Percentiles rank a stretch among this genome's conserved stretches.
phyloP scores from a whole-genome alignment of 2,113 vertebrate species.

The Oreochromis aureus region DNA sequence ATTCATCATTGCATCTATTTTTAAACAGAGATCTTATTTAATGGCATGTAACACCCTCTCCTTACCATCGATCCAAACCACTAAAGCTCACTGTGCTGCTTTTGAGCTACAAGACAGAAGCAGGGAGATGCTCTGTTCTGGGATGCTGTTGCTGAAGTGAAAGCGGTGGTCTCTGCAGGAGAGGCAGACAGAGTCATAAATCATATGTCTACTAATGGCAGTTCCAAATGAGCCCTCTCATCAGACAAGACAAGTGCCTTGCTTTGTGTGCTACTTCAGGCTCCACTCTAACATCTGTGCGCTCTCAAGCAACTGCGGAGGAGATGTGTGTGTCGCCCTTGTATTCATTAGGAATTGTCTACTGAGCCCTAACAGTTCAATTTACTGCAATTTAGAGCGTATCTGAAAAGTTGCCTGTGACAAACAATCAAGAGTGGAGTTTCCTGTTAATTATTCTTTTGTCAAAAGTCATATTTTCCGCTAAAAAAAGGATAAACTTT shows the following conservation, averaged over 20 bases:
- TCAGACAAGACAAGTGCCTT: conserved; percentile 74
- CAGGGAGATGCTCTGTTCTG: neutral
- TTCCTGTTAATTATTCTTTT: neutral
- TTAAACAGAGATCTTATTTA: neutral
- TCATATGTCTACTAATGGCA: conserved; percentile 68
- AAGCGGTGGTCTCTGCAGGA: conserved; percentile 22
- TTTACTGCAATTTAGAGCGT: conserved; percentile 20
- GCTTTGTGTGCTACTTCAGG: conserved; percentile 65
- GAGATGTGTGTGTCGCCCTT: conserved; percentile 37
- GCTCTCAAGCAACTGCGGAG: conserved; percentile 42
- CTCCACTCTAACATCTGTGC: conserved; percentile 65
- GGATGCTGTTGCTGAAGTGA: conserved; percentile 11
- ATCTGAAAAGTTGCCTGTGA: conserved; percentile 20
- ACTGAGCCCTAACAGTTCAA: conserved; percentile 41
- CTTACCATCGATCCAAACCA: neutral
- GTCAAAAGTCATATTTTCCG: neutral
- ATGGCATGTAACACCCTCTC: neutral
- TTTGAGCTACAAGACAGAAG: neutral
- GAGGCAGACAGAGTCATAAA: conserved; percentile 58
- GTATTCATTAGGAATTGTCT: conserved; percentile 56
- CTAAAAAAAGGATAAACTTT: neutral
- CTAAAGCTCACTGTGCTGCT: neutral
- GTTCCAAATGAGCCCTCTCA: conserved; percentile 72
- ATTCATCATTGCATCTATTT: neutral
- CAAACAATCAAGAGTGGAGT: conserved; percentile 9